phyloP scores from a whole-genome alignment of 2,888 invertebrate species.

The Mythimna loreyi region DNA sequence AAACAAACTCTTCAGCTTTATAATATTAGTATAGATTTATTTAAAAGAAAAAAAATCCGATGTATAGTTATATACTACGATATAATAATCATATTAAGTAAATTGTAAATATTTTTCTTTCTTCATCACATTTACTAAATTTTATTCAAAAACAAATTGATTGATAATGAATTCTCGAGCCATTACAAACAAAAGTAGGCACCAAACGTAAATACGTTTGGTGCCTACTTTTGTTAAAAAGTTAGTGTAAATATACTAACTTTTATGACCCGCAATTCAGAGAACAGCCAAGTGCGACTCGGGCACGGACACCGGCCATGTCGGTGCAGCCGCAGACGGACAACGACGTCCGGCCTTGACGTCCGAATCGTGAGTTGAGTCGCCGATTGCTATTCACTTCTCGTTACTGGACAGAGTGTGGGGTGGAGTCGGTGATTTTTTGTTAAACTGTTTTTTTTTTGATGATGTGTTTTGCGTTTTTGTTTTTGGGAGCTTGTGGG shows the following conservation, averaged over 20 bases:
- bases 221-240: too few relatives aligned
- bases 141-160: too few relatives aligned
- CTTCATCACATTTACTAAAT: too few relatives aligned
- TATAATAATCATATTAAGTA: too few relatives aligned
- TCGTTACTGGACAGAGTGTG: slow-evolving; percentile 69
- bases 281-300: slow-evolving; percentile 30
- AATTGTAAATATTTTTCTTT: too few relatives aligned
- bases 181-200: background rate
- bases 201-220: background rate
- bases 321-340: slow-evolving; percentile 61
- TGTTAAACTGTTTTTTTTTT: background rate
- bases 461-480: background rate
- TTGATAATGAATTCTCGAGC: too few relatives aligned
- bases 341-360: slow-evolving; percentile 82
- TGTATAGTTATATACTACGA: too few relatives aligned
- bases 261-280: slow-evolving; percentile 23
- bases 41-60: too few relatives aligned
- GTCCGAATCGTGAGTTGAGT: slow-evolving; percentile 79
- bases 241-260: background rate
- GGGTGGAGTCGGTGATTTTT: slow-evolving; percentile 66
- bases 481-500: background rate
- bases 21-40: too few relatives aligned
- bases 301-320: slow-evolving; percentile 31
- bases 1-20: too few relatives aligned
- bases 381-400: slow-evolving; percentile 82